A percentile compares a stretch with the other conserved stretches of the same genome.
These are phyloP conservation scores for Benitochromis conjunctus DNA, from an alignment of 2,113 vertebrate genomes.

Conservation along the genomic window DNA sequence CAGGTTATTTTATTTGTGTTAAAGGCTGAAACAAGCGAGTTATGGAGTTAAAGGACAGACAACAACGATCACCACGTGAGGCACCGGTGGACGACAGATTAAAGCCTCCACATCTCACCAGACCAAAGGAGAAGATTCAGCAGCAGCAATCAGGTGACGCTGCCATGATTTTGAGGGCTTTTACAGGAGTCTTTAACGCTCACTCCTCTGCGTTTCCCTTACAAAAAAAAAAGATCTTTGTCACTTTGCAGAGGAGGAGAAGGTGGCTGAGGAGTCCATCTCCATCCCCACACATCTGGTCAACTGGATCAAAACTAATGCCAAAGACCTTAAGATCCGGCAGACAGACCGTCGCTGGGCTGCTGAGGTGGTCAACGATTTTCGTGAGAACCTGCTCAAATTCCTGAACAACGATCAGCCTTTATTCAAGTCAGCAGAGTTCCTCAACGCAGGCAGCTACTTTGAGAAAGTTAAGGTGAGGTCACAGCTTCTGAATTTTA, in stretches of 20 bases:
- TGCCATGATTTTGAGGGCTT: neutral
- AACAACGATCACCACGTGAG: neutral
- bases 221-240: neutral
- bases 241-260: neutral
- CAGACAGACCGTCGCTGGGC: slow-evolving; percentile 28
- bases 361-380: slow-evolving; percentile 55
- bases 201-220: neutral
- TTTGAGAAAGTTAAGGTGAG: slow-evolving; percentile 67
- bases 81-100: rapidly evolving
- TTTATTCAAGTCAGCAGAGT: slow-evolving; percentile 34
- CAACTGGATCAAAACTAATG: slow-evolving; percentile 24
- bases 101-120: neutral
- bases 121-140: neutral
- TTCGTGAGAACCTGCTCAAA: slow-evolving; percentile 49
- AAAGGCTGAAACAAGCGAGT: neutral
- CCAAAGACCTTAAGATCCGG: slow-evolving; percentile 23
- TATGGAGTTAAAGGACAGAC: neutral
- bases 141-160: neutral
- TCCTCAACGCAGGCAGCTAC: slow-evolving; percentile 65
- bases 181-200: neutral
- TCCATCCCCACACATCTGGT: neutral
- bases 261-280: neutral
- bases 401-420: slow-evolving; percentile 55
- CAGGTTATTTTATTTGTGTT: neutral
- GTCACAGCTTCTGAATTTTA: neutral